phyloP scores from a whole-genome alignment of 2,113 vertebrate species.

The Gila orcuttii region DNA sequence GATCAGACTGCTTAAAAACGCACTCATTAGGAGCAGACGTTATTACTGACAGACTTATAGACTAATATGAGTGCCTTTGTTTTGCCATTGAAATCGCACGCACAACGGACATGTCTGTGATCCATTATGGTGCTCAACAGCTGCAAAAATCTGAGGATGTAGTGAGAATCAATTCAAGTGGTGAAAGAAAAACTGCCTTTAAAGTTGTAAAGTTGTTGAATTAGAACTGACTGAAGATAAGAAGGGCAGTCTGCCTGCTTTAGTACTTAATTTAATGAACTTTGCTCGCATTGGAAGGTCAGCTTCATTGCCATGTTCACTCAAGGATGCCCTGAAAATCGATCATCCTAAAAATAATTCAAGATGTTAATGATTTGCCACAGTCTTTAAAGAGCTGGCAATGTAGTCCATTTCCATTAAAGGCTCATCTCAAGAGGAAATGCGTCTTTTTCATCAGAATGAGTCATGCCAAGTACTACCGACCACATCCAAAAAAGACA shows the following conservation, averaged over 20 bases:
- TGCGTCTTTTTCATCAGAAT: background rate
- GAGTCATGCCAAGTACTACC: background rate
- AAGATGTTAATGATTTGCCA: background rate
- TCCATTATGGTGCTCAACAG: background rate
- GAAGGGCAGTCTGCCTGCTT: background rate
- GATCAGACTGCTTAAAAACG: background rate
- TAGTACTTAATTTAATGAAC: constrained; percentile 37
- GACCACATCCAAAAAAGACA: background rate
- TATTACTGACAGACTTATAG: background rate
- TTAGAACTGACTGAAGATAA: background rate
- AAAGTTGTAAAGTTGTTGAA: background rate
- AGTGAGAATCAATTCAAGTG: background rate
- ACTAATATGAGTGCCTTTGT: background rate
- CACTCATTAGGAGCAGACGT: background rate
- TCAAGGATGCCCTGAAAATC: constrained; percentile 10
- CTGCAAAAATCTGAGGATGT: constrained; percentile 8
- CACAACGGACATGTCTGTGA: background rate
- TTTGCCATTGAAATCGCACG: background rate
- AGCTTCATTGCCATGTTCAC: constrained; percentile 17
- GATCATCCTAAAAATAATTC: background rate
- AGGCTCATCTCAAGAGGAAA: background rate
- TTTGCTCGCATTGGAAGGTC: background rate
- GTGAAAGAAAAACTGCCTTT: background rate
- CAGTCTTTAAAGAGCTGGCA: background rate
- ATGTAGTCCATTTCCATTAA: background rate